Base-by-base conservation (phyloP, 2,888 invertebrate species). In the Gryllus longicercus region DNA sequence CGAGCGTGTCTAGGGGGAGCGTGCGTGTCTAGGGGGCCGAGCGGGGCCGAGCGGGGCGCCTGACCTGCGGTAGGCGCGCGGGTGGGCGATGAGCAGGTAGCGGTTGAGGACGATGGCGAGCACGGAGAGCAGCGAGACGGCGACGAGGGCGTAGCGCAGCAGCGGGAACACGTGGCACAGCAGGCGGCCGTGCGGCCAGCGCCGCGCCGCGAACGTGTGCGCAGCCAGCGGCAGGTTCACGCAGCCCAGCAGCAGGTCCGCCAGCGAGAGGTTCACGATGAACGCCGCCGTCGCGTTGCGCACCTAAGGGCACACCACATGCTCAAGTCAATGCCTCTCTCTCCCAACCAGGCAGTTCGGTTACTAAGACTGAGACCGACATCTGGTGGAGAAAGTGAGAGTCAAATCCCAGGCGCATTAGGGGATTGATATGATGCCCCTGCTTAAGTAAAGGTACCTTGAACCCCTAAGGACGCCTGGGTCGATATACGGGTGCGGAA, bases 41-140 rank as follows among this genome's bases (percentile, higher is more conserved):
- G 21, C 21, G 21, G 21, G 21, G 21, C 1, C 21, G 21, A 1
- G 38, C 38, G 38, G 38, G 38, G 25, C 2, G 82, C 88, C 90
- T 90, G 88, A 94, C 94, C 92, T 93, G 74, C 93, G 92, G 86
- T 95, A 95, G 8, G 93, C 88, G 80, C 93, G 89, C 10, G 95
- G 95, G 87, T 95, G 95, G 63, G 94, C 94, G 84, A 95, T 95
- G 92, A 95, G 94, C 83, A 95, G 91, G 86, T 95, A 95, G 87
- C 95, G 90, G 87, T 95, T 95, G 86, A 95, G 93, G 63, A 95
- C 95, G 85, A 95, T 95, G 79, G 94, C 92, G 79, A 95, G 89
- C 11, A 95, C 92, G 25, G 94, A 94, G 86, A 95, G 94, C 49
- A 95, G 89, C 0, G 95, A 95, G 0, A 95, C 95, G 0, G 95